Conservation (phyloP, 2,888 invertebrate species). For the Phyto melanocephala region DNA sequence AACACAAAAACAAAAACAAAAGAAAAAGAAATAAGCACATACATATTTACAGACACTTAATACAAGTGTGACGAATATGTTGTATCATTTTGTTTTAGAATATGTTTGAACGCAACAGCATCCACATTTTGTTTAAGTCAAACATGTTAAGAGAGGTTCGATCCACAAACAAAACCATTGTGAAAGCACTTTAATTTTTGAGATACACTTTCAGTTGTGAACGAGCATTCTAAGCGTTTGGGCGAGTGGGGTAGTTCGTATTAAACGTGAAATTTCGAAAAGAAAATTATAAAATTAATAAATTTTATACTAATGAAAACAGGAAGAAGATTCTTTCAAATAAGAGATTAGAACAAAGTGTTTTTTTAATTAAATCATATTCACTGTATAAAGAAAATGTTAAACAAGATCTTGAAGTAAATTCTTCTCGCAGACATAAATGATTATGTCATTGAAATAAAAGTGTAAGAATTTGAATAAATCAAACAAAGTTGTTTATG, state of each 20-base stretch:
- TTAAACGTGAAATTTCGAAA: background rate
- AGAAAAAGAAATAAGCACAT: too few relatives aligned
- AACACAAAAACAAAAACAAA: background rate
- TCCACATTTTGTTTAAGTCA: constrained; percentile 12
- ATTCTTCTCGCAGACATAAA: background rate
- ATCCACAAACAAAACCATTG: background rate
- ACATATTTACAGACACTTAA: background rate
- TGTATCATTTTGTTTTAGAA: background rate
- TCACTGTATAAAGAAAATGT: background rate
- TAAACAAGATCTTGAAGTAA: background rate
- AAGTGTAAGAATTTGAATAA: constrained; percentile 32
- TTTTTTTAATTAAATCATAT: background rate
- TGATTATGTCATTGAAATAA: constrained; percentile 42
- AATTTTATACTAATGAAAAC: constrained; percentile 9
- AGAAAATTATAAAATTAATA: too few relatives aligned
- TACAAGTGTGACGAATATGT: background rate
- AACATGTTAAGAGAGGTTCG: background rate
- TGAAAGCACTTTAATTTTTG: constrained; percentile 21
- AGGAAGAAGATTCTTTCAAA: constrained; percentile 6
- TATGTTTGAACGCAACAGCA: background rate
- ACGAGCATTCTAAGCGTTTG: constrained; percentile 65
- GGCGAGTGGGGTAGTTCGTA: constrained; percentile 30
- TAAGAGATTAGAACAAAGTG: background rate
- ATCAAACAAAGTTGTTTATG: background rate
- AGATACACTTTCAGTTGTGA: constrained; percentile 56